These are phyloP conservation scores for Eudorcas thomsonii DNA, from an alignment of 2,113 vertebrate genomes.

Conservation along the genomic window DNA sequence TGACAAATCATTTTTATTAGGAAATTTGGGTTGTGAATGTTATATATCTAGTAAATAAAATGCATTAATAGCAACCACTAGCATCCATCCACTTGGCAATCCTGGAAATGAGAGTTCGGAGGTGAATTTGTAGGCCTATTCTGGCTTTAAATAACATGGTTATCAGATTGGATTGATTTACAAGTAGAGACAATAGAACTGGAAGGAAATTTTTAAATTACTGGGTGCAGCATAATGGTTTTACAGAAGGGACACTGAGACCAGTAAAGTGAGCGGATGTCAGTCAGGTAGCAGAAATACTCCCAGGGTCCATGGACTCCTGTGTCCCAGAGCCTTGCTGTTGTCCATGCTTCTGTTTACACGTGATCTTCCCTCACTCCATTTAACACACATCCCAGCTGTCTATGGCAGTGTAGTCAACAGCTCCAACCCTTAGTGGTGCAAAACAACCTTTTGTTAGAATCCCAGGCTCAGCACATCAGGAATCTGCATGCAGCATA, in stretches of 20 bases:
- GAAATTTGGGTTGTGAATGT: neutral
- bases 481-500: fast-evolving
- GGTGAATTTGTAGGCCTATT: neutral
- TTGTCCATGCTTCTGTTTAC: neutral
- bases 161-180: neutral
- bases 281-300: too few relatives aligned
- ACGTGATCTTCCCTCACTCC: neutral
- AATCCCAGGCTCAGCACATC: neutral
- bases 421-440: neutral
- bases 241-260: neutral
- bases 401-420: fast-evolving
- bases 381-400: fast-evolving
- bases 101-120: neutral
- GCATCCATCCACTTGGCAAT: neutral
- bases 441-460: too few relatives aligned
- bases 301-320: fast-evolving
- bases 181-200: too few relatives aligned
- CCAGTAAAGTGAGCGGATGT: neutral
- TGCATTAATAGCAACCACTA: neutral
- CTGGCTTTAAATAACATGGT: neutral
- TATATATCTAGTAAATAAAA: neutral
- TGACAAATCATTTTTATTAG: neutral
- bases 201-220: neutral
- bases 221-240: neutral
- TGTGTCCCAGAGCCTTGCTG: too few relatives aligned